These are phyloP conservation scores for Anolis apletophallus DNA, from an alignment of 2,797 vertebrate genomes.

Conservation along the genomic window DNA sequence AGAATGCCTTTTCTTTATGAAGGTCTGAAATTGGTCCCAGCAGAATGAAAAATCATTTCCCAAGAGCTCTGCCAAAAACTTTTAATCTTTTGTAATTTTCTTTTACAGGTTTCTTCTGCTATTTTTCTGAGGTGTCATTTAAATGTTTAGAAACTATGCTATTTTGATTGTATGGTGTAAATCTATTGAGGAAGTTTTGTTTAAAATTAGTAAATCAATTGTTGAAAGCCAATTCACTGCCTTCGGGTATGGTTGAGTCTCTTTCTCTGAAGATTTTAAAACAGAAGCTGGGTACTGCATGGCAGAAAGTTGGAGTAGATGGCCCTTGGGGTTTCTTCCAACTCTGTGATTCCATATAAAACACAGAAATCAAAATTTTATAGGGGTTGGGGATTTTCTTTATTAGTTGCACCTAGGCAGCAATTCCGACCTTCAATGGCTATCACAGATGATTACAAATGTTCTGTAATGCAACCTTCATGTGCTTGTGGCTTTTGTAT, in stretches of 20 bases:
- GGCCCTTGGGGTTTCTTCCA: too few relatives aligned
- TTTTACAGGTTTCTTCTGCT: not conserved
- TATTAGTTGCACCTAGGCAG: not conserved
- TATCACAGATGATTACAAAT: not conserved
- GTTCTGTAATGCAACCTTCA: not conserved
- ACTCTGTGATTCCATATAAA: not conserved
- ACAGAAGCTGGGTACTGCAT: too few relatives aligned
- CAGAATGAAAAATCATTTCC: not conserved
- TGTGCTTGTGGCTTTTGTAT: not conserved
- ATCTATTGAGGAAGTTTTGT: not conserved
- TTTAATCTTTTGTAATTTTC: not conserved
- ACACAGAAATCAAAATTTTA: not conserved
- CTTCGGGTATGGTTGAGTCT: too few relatives aligned
- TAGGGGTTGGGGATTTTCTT: too few relatives aligned
- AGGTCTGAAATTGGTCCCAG: not conserved
- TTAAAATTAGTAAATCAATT: not conserved
- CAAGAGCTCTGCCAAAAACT: not conserved
- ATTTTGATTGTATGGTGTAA: not conserved
- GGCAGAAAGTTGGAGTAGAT: too few relatives aligned
- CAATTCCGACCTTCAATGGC: not conserved
- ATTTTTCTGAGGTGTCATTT: not conserved
- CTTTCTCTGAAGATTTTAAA: too few relatives aligned
- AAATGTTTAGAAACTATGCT: not conserved
- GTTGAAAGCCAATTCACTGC: too few relatives aligned
- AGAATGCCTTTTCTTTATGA: not conserved